Base-by-base conservation (phyloP, 2,888 invertebrate genomes). In the Ophioninae sp. region DNA sequence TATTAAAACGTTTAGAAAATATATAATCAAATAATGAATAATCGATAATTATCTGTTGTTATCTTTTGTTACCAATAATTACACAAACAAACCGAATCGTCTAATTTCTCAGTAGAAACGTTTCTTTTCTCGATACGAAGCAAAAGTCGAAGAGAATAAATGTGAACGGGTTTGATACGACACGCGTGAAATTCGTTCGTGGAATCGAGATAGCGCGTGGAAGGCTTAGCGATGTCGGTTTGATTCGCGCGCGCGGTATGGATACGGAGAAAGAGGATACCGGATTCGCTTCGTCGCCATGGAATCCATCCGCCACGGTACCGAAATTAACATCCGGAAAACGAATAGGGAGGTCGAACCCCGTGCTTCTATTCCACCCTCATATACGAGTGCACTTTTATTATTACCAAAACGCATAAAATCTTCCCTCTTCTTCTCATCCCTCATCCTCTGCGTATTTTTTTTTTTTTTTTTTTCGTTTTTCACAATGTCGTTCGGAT, bases 301-400 rank as follows among this genome's bases (percentile, higher is more conserved):
- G 44, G 13, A 44, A 20, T 21, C 64, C 39, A 30, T 50, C 41
- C 30, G 61, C 17, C 56, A 6, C 30, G n/a, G 17, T 50, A 59
- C 68, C 74, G 78, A 82, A 82, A 82, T 82, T 78, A 82, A 79
- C 82, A 44, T 57, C 69, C 44, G 64, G 76, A 79, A 74, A 82
- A 79, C 64, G 68, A 78, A 79, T 79, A 74, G 73, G 69, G 74
- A 44, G 68, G 50, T 20, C 74, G 62, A 74, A 64, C 23, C 3
- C 67, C 41, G 57, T 44, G 39, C 64, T 74, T 68, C 82, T 74
- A 56, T 62, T 37, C 61, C 17, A 37, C 7, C 13, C 17, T 67
- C 39, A 20, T 59, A 82, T 74, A 50, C 37, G 56, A 82, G 73
- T 73, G 59, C 61, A 72, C 30, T 70, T 73, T 68, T 77, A 37